Base-by-base conservation (phyloP, 2,888 invertebrate species). In the Physocephala rufipes region DNA sequence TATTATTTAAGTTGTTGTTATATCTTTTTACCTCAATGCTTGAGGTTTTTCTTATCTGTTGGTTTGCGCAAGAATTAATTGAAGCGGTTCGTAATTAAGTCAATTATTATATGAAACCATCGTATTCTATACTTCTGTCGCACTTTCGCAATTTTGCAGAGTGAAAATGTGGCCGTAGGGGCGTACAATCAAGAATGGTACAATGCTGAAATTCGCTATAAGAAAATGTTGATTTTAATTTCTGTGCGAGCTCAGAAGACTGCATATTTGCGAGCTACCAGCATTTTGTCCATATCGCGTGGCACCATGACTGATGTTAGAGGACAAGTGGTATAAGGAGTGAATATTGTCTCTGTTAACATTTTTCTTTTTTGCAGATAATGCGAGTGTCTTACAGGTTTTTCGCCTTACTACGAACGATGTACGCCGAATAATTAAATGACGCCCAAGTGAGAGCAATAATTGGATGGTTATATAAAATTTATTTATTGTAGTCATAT, bases 301-400 rank as follows among this genome's bases (percentile, higher is more conserved):
- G 73, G 75, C 12, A 81, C 82, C 1, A 80, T 85, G 72, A 77
- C 82, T 1, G 80, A 78, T 75, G 84, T 84, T 73, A 78, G 80
- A 69, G 4, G 5, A 59, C 59, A 0, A 59, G 47, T 26, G 28
- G 16, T 45, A 49, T 28, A 21, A 19, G 9, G 21, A 58, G 30
- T 24, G 47, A 30, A 65, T 7, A 55, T 26, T 65, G 45, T 47
- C 53, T 58, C 61, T 12, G 19, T 47, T 68, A 2, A 21, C 21
- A 21, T 13, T 9, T 45, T 63, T 68, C 24, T 63, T 28, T 51
- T 49, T 79, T 79, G 1, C 74, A 85, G 85, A 75, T 85, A 5
- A 74, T 82, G 43, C 83, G 82, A 63, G 71, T 85, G 2, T 83
- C 84, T 5, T 85, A 84, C 68, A 84, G 84, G 70, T 84, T 84